These are phyloP conservation scores for Baryphthengus martii DNA, from an alignment of 2,113 vertebrate species.

Conservation along the genomic window DNA sequence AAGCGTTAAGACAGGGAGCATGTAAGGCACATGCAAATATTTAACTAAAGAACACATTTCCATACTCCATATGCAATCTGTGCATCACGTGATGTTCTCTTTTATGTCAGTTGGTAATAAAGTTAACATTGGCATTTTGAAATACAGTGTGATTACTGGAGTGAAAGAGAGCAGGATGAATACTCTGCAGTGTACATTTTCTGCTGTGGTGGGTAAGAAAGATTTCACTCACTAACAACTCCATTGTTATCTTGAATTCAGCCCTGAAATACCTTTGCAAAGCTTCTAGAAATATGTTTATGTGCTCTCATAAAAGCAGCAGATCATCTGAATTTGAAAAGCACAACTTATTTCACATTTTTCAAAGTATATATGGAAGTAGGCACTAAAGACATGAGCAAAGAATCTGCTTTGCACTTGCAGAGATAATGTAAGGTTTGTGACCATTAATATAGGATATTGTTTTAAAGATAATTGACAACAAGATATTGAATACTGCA, in stretches of 20 bases:
- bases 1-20: not conserved
- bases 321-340: constrained; percentile 28
- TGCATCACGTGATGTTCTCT: not conserved
- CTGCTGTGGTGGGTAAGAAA: not conserved
- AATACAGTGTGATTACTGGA: not conserved
- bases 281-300: constrained; percentile 8
- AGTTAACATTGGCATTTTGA: not conserved
- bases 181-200: not conserved
- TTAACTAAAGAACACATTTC: constrained; percentile 29
- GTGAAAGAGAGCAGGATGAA: not conserved
- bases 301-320: not conserved
- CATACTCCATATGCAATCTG: not conserved
- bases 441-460: not conserved
- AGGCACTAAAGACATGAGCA: not conserved
- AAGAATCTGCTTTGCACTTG: not conserved
- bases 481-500: not conserved
- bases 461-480: not conserved
- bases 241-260: not conserved
- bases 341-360: not conserved
- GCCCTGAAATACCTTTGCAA: not conserved
- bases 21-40: constrained; percentile 10
- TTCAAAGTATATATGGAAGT: not conserved
- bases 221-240: not conserved
- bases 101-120: not conserved
- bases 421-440: not conserved